A percentile compares a stretch with the other conserved stretches of the same genome.
Evolutionary conservation across 92 coral and sea anemone genomes (phyloP).

Genomic region (Anthopleura xanthogrammica): DNA sequence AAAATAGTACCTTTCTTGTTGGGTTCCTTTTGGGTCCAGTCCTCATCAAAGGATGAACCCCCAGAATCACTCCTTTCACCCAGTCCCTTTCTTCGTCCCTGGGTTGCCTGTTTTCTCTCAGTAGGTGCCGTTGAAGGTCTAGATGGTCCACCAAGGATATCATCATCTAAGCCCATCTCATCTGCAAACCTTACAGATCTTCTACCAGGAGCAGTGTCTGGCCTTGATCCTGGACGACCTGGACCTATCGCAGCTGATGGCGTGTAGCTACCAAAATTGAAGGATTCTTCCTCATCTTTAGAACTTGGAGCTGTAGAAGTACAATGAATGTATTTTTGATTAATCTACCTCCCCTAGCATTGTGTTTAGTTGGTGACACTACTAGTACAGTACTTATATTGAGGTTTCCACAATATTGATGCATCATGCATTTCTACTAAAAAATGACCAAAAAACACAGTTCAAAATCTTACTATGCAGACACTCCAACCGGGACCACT

Average conservation of each 20-base stretch:
- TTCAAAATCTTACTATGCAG: too few relatives aligned
- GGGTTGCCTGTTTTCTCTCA: slow-evolving; percentile 50
- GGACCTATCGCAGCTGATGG: slow-evolving; percentile 88
- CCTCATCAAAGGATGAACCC: slow-evolving; percentile 27
- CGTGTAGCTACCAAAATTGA: slow-evolving; percentile 94
- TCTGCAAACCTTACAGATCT: slow-evolving; percentile 93
- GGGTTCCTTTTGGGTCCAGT: slow-evolving; percentile 12
- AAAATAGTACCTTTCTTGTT: neutral
- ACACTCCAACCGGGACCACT: too few relatives aligned
- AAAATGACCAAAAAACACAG: too few relatives aligned
- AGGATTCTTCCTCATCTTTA: slow-evolving; percentile 68
- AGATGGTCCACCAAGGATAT: slow-evolving; percentile 38
- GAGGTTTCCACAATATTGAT: too few relatives aligned
- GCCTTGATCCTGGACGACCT: slow-evolving; percentile 75
- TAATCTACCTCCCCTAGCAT: neutral
- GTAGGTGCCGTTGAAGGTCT: slow-evolving; percentile 94
- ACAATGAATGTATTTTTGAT: neutral
- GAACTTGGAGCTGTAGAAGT: slow-evolving; percentile 10
- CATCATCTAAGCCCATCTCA: slow-evolving; percentile 90
- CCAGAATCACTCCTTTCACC: slow-evolving; percentile 22
- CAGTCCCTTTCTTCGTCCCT: slow-evolving; percentile 31
- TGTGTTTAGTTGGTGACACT: too few relatives aligned
- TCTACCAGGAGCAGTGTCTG: slow-evolving; percentile 90
- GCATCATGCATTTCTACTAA: too few relatives aligned
- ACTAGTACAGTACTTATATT: too few relatives aligned